Conservation (phyloP, 2,888 invertebrate genomes). For the Trichogramma dendrolimi region DNA sequence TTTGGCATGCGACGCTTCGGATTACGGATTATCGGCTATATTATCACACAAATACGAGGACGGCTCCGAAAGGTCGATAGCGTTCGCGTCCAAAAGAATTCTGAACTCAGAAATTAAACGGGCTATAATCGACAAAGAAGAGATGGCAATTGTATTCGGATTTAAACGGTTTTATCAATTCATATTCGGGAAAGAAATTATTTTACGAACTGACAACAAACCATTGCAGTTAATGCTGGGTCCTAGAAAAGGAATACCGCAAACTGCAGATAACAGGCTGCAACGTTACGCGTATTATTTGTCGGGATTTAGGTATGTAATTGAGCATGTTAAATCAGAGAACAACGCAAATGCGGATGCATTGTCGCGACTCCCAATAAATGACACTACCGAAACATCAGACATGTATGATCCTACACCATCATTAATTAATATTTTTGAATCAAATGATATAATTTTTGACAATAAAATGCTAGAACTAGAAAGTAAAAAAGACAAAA, state of each 20-base stretch:
- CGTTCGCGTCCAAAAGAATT: constrained; percentile 24
- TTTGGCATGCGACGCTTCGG: constrained; percentile 27
- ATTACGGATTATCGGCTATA: constrained; percentile 22
- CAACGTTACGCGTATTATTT: constrained; percentile 34
- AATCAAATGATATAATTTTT: constrained; percentile 5
- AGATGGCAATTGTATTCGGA: constrained; percentile 14
- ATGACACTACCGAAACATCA: constrained; percentile 5
- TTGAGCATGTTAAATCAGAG: constrained; percentile 16
- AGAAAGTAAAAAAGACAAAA: not conserved
- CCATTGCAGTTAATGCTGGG: constrained; percentile 41
- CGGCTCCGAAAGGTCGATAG: constrained; percentile 25
- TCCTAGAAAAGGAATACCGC: constrained; percentile 28
- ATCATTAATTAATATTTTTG: constrained; percentile 19
- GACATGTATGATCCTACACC: constrained; percentile 5
- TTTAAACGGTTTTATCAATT: constrained; percentile 17
- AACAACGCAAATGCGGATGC: constrained; percentile 20
- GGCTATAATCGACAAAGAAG: constrained; percentile 29
- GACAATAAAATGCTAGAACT: constrained; percentile 15
- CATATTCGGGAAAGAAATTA: constrained; percentile 29
- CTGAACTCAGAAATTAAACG: constrained; percentile 21
- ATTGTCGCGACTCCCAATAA: constrained; percentile 16
- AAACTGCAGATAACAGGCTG: constrained; percentile 34
- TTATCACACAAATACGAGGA: constrained; percentile 24
- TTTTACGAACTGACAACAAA: constrained; percentile 42
- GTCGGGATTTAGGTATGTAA: constrained; percentile 15